Evolutionary conservation across 2,888 invertebrate species (phyloP), one percentile per base, ranked within the genome.

Genomic region (Pycnomerus fuliginosus): DNA sequence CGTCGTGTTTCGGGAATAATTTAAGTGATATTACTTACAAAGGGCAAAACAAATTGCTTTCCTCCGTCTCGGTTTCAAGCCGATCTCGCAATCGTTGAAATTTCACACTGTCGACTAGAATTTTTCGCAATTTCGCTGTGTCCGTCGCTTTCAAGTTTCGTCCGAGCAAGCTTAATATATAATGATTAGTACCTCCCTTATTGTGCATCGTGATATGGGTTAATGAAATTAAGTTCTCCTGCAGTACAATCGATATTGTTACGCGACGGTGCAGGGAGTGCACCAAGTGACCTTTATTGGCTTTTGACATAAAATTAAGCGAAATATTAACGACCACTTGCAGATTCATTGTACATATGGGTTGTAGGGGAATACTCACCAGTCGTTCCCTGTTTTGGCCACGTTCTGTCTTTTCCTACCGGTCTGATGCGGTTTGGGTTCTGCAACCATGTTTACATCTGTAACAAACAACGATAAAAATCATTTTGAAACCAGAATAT

Each of bases 381-480:
- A 82, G 61, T 82, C 82, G 63, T 82, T 82, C 66, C 82, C 82
- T 24, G 81, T 82, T 74, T 82, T 82, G 48, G 80, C 75, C 58
- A 81, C 75, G 66, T 82, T 82, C 69, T 82, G 82, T 58, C 82
- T 70, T 69, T 82, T 83, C 56, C 82, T 74, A 53, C 82, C 82
- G 16, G 81, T 82, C 68, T 83, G 83, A 64, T 83, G 83, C 37
- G 84, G 82, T 70, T 86, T 86, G 29, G 85, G 85, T 69, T 86
- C 85, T 13, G 85, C 83, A 36, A 85, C 85, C 81, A 85, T 83
- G 70, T 85, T 86, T 53, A 85, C 84, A 76, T 84, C 84, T 84
- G 77, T 42, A 76, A 77, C 42, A 58, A 56, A 58, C 52, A 13
- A 20, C 20, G 20, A 8, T 20, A 20, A 20, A 5, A 20, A 7